These are phyloP conservation scores for Tiaroga cobitis DNA, from an alignment of 2,797 vertebrate species.

Conservation along the genomic window DNA sequence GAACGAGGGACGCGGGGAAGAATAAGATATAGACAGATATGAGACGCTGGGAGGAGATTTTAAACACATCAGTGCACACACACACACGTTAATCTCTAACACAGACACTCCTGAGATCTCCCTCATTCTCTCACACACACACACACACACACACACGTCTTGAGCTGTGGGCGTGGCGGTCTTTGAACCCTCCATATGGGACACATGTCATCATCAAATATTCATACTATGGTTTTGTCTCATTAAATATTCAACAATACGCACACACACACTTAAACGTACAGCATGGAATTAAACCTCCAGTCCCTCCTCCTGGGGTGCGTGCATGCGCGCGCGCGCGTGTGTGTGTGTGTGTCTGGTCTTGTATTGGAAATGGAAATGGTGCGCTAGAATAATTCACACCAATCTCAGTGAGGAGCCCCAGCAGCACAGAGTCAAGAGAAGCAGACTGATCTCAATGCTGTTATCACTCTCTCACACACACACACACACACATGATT, in stretches of 20 bases:
- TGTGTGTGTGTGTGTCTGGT: constrained; percentile 43
- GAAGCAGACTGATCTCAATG: constrained; percentile 71
- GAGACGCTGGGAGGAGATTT: constrained; percentile 65
- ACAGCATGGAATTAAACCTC: constrained; percentile 48
- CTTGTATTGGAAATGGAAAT: constrained; percentile 35
- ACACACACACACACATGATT: constrained; percentile 61
- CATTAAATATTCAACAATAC: constrained; percentile 65
- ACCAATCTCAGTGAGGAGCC: constrained; percentile 65
- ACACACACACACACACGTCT: constrained; percentile 38
- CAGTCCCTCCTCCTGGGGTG: constrained; percentile 27
- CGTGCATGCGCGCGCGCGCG: neutral
- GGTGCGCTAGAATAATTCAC: constrained; percentile 40
- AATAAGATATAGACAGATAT: constrained; percentile 65
- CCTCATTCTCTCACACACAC: neutral
- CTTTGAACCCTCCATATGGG: constrained; percentile 67
- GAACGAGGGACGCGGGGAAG: constrained; percentile 37
- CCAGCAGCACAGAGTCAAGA: constrained; percentile 69
- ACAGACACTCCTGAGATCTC: constrained; percentile 29
- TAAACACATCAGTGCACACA: constrained; percentile 57
- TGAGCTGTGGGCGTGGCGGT: constrained; percentile 44
- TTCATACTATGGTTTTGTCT: constrained; percentile 73
- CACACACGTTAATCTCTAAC: constrained; percentile 45
- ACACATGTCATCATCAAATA: constrained; percentile 75
- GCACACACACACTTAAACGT: constrained; percentile 30
- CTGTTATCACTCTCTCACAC: constrained; percentile 59